These are phyloP conservation scores for Oconnorella tubifera DNA, from an alignment of 2,888 invertebrate genomes.

Conservation along the genomic window DNA sequence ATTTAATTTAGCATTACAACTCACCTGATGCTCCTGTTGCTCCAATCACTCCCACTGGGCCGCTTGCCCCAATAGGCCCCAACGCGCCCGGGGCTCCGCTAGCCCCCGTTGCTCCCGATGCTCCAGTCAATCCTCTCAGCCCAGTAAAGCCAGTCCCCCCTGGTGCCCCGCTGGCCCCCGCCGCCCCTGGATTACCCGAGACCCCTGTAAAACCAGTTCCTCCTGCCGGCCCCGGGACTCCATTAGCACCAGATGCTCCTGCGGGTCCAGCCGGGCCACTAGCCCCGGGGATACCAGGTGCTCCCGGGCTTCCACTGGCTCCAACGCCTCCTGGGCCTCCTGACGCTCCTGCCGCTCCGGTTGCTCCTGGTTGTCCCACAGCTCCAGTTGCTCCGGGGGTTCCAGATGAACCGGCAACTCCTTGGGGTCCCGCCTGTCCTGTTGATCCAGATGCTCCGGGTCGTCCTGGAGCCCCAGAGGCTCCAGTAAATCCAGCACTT, in stretches of 20 bases:
- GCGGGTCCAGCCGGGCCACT: slow-evolving; percentile 12
- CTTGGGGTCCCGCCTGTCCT: slow-evolving; percentile 4
- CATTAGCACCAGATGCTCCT: slow-evolving; percentile 17
- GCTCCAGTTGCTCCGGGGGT: slow-evolving; percentile 16
- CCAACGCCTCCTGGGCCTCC: slow-evolving; percentile 25
- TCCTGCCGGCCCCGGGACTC: slow-evolving; percentile 20
- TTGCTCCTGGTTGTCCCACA: slow-evolving; percentile 17
- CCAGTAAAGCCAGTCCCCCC: slow-evolving; percentile 20
- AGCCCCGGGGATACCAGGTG: slow-evolving; percentile 9
- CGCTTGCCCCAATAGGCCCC: slow-evolving; percentile 22
- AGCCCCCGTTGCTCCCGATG: slow-evolving; percentile 21
- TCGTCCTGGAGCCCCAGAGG: not conserved
- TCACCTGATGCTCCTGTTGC: slow-evolving; percentile 9
- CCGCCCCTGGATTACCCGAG: not conserved
- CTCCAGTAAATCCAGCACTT: slow-evolving; percentile 6
- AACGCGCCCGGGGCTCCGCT: slow-evolving; percentile 21
- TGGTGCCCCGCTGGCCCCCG: not conserved
- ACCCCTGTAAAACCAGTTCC: slow-evolving; percentile 6
- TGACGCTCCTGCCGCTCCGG: slow-evolving; percentile 16
- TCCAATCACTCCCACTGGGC: slow-evolving; percentile 27
- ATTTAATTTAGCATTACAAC: no score
- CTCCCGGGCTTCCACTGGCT: slow-evolving; percentile 6
- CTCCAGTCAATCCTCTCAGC: slow-evolving; percentile 26
- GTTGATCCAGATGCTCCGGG: slow-evolving; percentile 11
- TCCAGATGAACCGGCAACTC: slow-evolving; percentile 15